phyloP scores from a whole-genome alignment of 92 coral and sea anemone species.

The Micromussa lordhowensis region DNA sequence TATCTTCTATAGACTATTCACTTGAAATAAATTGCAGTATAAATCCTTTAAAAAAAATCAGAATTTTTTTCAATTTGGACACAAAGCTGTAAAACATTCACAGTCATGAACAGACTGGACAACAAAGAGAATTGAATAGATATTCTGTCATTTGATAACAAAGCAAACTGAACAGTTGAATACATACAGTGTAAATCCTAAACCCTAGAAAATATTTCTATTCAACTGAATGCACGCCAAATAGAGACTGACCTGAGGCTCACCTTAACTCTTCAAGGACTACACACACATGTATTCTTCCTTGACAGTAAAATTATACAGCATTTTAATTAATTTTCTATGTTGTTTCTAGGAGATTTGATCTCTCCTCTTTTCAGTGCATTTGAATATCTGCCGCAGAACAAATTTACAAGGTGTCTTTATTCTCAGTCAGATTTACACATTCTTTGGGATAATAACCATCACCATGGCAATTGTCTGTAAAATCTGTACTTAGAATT shows the following conservation, averaged over 20 bases:
- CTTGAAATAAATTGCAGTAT: background rate
- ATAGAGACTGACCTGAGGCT: background rate
- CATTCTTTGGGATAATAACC: slow-evolving; percentile 6
- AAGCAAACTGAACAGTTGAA: background rate
- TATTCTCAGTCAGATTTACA: background rate
- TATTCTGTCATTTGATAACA: background rate
- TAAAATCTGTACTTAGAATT: background rate
- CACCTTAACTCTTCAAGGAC: background rate
- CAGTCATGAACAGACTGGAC: background rate
- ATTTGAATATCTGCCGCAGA: slow-evolving; percentile 4
- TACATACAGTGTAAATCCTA: background rate
- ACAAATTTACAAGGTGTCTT: background rate
- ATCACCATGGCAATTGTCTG: slow-evolving; percentile 22
- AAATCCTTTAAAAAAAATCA: background rate
- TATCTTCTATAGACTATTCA: background rate
- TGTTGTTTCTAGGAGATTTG: slow-evolving; percentile 5
- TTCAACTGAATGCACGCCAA: background rate
- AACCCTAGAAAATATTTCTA: background rate
- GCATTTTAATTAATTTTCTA: background rate
- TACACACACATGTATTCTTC: background rate
- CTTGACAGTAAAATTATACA: background rate
- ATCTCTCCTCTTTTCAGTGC: background rate
- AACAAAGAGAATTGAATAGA: background rate
- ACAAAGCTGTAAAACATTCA: background rate
- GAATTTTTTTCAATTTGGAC: background rate